Evolutionary conservation across 2,888 invertebrate species (phyloP).

Genomic region (Tenthredo amoena): DNA sequence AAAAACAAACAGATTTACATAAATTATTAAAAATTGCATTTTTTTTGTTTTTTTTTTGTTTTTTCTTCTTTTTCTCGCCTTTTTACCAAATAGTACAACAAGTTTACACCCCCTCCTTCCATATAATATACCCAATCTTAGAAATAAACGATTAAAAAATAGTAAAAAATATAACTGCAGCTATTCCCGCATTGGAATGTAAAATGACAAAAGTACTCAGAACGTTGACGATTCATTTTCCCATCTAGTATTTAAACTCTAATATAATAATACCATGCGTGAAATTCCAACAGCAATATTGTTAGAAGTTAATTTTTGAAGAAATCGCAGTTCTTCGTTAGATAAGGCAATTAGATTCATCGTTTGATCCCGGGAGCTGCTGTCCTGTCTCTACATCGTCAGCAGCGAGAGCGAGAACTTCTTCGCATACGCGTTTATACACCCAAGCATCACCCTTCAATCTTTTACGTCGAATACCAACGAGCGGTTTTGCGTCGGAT

Average conservation of each 20-base stretch:
- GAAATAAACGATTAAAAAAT: not conserved
- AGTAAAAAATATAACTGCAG: conserved; percentile 1
- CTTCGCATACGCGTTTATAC: conserved; percentile 89
- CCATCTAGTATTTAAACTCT: not conserved
- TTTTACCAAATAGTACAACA: not conserved
- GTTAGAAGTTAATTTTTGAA: not conserved
- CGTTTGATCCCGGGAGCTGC: conserved; percentile 53
- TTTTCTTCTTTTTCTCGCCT: not conserved
- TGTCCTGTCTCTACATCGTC: conserved; percentile 66
- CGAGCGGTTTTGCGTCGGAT: conserved; percentile 74
- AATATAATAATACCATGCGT: not conserved
- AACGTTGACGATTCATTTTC: not conserved
- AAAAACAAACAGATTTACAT: not conserved
- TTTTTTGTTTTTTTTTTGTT: not conserved
- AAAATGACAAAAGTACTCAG: not conserved
- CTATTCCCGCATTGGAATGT: conserved; percentile 13
- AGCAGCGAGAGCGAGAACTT: conserved; percentile 82
- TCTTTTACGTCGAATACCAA: conserved; percentile 86
- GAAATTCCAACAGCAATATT: not conserved
- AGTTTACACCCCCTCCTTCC: not conserved
- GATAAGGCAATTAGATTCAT: conserved; percentile 72
- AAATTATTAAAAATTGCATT: not conserved
- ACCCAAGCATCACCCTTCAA: conserved; percentile 90
- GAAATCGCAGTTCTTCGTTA: conserved; percentile 56
- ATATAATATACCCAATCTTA: not conserved